Base-by-base conservation (phyloP, 2,888 invertebrate genomes). In the Melanargia galathea region DNA sequence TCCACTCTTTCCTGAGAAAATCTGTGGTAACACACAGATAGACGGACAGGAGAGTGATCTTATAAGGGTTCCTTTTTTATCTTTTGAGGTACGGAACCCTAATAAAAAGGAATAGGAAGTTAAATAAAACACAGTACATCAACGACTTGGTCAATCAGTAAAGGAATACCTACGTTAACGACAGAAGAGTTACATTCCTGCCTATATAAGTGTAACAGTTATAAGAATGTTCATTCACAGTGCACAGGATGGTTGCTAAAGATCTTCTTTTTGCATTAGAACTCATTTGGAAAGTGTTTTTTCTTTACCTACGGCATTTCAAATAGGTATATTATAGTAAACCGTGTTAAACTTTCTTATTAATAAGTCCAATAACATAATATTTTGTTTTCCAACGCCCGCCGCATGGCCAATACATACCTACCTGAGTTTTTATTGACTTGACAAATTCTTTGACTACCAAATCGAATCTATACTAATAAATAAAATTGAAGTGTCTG, bases 151-250 rank as follows among this genome's bases (percentile, higher is more conserved):
- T 62, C 57, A 57, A 62, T 65, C 52, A 57, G 57, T 13, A 13
- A 11, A 43, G 40, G 59, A 46, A 62, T 62, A 30, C 30, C 30
- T 30, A 52, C 24, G 48, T 62, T 57, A 56, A 43, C 48, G 64
- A 38, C 60, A 26, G 46, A 55, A 35, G 60, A 57, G 59, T 49
- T 38, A 60, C 65, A 65, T 65, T 67, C 67, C 60, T 56, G 43
- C 16, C 66, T 60, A 63, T 65, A 63, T 65, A 51, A 60, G 65
- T 40, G 51, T 54, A 52, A 67, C 67, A 65, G 65, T 67, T 67
- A 67, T 40, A 65, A 54, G 67, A 67, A 65, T 65, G 57, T 67
- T 65, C 67, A 67, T 67, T 67, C 65, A 67, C 60, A 46, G 49
- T 30, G 48, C 38, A 33, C 38, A 46, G 54, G 22, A 35, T 48